These are phyloP conservation scores for Amorpha juglandis DNA, from an alignment of 2,888 invertebrate species.

Conservation along the genomic window DNA sequence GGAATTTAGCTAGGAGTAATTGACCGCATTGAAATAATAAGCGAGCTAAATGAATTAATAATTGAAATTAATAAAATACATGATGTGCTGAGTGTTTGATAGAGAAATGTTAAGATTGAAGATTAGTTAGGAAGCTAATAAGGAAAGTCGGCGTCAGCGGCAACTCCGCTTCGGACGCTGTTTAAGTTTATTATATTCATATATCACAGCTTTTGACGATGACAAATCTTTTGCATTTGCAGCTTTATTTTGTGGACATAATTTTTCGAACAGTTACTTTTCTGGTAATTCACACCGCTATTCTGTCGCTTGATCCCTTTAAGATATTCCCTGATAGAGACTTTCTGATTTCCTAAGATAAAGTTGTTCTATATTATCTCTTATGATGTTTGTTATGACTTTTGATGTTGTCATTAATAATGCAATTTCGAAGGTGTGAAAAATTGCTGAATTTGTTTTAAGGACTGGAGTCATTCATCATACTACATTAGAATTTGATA, in stretches of 20 bases:
- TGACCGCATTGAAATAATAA: conserved; percentile 54
- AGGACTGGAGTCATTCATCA: no score
- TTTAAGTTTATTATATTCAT: conserved; percentile 72
- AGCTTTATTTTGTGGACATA: conserved; percentile 77
- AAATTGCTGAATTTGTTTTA: no score
- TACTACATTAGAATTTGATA: no score
- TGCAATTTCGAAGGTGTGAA: no score
- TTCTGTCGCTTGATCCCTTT: conserved; percentile 25
- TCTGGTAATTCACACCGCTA: conserved; percentile 45
- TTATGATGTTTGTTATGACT: no score
- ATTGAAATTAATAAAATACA: conserved; percentile 61
- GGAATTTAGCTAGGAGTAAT: conserved; percentile 62
- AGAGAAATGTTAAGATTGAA: conserved; percentile 49
- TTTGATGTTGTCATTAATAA: no score
- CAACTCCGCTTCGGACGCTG: conserved; percentile 57
- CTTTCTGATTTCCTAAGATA: neutral
- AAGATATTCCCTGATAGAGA: neutral
- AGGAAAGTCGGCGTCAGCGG: conserved; percentile 61
- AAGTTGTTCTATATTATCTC: no score
- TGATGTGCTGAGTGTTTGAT: conserved; percentile 75
- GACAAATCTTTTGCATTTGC: conserved; percentile 84
- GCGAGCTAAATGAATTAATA: conserved; percentile 39
- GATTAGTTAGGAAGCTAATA: conserved; percentile 63
- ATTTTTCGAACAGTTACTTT: conserved; percentile 78
- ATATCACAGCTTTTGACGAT: conserved; percentile 85